Base-by-base conservation (phyloP, 1,140 invertebrate species). In the Bathynomus jamesi region DNA sequence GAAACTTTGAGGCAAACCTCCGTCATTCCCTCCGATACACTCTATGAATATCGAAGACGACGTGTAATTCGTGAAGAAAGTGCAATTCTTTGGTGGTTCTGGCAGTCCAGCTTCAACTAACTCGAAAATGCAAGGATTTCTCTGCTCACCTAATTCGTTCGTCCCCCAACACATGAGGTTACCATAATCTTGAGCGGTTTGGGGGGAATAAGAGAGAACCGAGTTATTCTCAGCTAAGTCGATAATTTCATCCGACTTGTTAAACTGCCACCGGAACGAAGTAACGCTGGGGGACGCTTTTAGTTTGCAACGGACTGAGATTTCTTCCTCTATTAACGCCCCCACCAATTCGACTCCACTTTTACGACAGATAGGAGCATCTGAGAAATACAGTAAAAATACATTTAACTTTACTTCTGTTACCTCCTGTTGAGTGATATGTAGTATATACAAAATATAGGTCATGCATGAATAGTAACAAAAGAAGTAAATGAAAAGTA, bases 11-110 rank as follows among this genome's bases (percentile, higher is more conserved):
- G 40, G 40, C 21, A 53, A 53, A 53, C 40, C 40, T 53, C 40
- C 40, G 40, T 53, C 40, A 53, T 53, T 11, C 21, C 40, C 40
- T 53, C 21, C 40, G 21, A 17, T 17, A 53, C 40, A 53, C 5
- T 21, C 11, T 2, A 53, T 21, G 21, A 53, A 53, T 1, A 53
- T 21, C 11, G 40, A 53, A 53, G 40, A 53, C 13, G 40, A 53
- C 13, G 40, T 53, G 21, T 53, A 53, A 53, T 53, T 53, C 2
- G 11, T 21, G 2, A 53, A 5, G 5, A 53, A 53, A 3, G 40
- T 53, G 40, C 93, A 95, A 82, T 95, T 95, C 75, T 91, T 87
- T 40, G 94, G 84, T 29, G 90, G 87, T 79, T 94, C 93, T 11
- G 93, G 93, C 28, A 90, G 88, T 77, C 92, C 92, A 88, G 84